Percentiles rank a stretch among this genome's conserved stretches.
phyloP scores from a whole-genome alignment of 2,113 vertebrate species.

The Chaetura pelagica region DNA sequence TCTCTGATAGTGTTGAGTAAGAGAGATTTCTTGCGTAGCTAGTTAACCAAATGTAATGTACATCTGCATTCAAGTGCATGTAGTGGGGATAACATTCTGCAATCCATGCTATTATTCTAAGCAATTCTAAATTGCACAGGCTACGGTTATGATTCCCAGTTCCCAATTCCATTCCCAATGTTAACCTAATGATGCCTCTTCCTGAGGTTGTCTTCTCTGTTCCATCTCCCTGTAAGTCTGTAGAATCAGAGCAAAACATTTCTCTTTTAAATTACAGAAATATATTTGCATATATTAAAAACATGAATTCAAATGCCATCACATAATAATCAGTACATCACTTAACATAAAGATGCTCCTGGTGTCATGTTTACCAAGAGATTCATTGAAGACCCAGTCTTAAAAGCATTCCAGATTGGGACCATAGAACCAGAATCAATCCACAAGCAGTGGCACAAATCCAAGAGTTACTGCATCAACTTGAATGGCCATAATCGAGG shows the following conservation, averaged over 20 bases:
- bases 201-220: background rate
- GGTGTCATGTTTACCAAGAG: background rate
- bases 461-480: background rate
- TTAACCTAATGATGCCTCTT: conserved; percentile 2
- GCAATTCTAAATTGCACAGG: conserved; percentile 9
- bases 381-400: background rate
- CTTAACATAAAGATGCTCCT: background rate
- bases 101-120: conserved; percentile 22
- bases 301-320: background rate
- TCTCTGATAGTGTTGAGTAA: conserved; percentile 20
- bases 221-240: background rate
- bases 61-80: background rate
- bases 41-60: conserved; percentile 16
- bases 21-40: conserved; percentile 27
- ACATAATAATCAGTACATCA: background rate
- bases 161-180: background rate
- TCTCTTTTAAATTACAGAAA: background rate
- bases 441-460: background rate
- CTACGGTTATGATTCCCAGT: background rate
- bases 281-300: background rate
- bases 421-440: background rate
- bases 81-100: background rate
- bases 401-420: background rate
- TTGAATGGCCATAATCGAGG: background rate
- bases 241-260: background rate